Conservation (phyloP, 1,140 invertebrate genomes). For the Calycopis cecrops region DNA sequence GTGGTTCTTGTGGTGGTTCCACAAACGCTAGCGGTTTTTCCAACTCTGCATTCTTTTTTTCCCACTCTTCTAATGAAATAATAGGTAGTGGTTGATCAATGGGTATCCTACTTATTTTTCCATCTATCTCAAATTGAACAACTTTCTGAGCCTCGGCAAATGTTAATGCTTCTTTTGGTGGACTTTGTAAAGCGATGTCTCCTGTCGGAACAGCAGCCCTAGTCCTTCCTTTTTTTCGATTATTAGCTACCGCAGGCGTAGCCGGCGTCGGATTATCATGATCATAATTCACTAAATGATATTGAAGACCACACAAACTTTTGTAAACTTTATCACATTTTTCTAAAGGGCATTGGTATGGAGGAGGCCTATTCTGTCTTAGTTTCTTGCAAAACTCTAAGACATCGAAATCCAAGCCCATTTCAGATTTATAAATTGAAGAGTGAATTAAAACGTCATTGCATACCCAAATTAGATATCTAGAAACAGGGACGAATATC, state of each 20-base stretch:
- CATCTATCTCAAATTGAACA: conserved; percentile 90
- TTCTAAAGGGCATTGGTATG: conserved; percentile 88
- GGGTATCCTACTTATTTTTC: conserved; percentile 78
- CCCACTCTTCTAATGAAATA: conserved; percentile 80
- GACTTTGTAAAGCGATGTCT: conserved; percentile 68
- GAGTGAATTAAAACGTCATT: neutral
- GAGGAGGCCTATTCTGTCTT: conserved; percentile 85
- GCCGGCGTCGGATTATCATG: conserved; percentile 82
- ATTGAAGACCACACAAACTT: conserved; percentile 89
- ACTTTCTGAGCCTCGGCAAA: conserved; percentile 88
- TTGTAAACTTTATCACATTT: conserved; percentile 91
- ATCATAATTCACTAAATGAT: conserved; percentile 89
- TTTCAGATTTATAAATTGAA: conserved; percentile 42
- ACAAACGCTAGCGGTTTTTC: conserved; percentile 68
- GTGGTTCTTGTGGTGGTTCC: conserved; percentile 73
- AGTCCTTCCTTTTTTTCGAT: conserved; percentile 72
- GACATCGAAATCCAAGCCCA: conserved; percentile 89
- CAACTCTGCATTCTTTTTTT: conserved; percentile 75
- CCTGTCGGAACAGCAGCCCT: conserved; percentile 66
- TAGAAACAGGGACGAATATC: too few relatives aligned
- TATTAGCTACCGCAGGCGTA: conserved; percentile 66
- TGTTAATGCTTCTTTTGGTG: conserved; percentile 78
- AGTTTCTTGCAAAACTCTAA: conserved; percentile 89
- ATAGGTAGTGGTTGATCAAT: conserved; percentile 79
- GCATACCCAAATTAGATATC: neutral